These are phyloP conservation scores for Nanorana parkeri DNA, from an alignment of 2,113 vertebrate genomes.

Conservation along the genomic window DNA sequence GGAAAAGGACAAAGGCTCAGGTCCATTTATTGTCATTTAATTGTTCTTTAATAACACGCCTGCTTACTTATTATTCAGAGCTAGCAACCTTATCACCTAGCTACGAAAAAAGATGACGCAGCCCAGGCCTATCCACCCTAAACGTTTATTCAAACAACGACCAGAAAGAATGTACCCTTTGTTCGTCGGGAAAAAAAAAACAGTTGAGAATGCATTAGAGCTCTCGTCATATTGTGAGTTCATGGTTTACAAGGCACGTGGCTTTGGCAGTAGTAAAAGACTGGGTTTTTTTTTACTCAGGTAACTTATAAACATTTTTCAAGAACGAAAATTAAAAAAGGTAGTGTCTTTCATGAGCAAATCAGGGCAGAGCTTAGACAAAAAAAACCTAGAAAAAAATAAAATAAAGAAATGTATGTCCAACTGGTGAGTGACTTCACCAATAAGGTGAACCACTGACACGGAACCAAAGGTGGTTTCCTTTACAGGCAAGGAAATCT, in stretches of 20 bases:
- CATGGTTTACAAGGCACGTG: slow-evolving; percentile 61
- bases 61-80: background rate
- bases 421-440: slow-evolving; percentile 37
- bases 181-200: slow-evolving; percentile 60
- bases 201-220: slow-evolving; percentile 65
- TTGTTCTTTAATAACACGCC: background rate
- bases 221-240: slow-evolving; percentile 62
- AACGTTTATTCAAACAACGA: slow-evolving; percentile 44
- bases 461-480: slow-evolving; percentile 55
- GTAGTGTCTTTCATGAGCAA: background rate
- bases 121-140: slow-evolving; percentile 5
- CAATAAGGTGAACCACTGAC: slow-evolving; percentile 35
- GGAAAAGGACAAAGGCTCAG: too few relatives aligned
- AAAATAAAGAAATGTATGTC: slow-evolving; percentile 42
- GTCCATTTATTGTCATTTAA: background rate
- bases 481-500: slow-evolving; percentile 54
- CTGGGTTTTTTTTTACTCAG: slow-evolving; percentile 25
- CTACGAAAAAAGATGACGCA: slow-evolving; percentile 36
- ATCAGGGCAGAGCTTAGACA: background rate
- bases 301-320: slow-evolving; percentile 51
- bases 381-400: background rate
- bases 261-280: slow-evolving; percentile 55
- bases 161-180: slow-evolving; percentile 63
- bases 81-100: slow-evolving; percentile 26
- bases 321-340: slow-evolving; percentile 48